Conservation (phyloP, 2,113 vertebrate genomes). For the Syngnathus typhle region DNA sequence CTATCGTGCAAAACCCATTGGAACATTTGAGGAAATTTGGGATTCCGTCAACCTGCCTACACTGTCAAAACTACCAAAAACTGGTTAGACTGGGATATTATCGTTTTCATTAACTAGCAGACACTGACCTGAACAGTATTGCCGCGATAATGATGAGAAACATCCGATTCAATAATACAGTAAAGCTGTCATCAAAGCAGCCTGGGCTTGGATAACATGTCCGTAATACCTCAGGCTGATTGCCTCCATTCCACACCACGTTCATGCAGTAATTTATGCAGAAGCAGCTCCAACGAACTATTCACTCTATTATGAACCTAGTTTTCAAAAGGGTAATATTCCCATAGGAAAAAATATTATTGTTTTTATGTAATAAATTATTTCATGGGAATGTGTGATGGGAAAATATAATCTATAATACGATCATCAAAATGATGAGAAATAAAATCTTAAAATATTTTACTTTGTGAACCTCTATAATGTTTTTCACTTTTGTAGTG, state of each 20-base stretch:
- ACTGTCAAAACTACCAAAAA: not conserved
- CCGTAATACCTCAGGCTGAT: not conserved
- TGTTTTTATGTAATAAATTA: not conserved
- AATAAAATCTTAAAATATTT: not conserved
- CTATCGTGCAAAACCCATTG: not conserved
- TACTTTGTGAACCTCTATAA: not conserved
- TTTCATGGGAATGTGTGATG: not conserved
- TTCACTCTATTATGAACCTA: not conserved
- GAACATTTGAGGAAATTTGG: not conserved
- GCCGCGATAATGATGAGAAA: not conserved
- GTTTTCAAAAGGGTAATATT: not conserved
- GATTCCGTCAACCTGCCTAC: not conserved
- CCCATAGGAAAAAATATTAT: too few species aligned
- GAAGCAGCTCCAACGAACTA: not conserved
- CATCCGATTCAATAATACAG: not conserved
- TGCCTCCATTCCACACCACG: not conserved
- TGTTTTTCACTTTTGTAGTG: not conserved
- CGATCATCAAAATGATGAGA: not conserved
- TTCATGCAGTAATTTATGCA: not conserved
- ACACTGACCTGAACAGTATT: not conserved
- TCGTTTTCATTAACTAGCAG: not conserved
- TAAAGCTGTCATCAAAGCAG: not conserved
- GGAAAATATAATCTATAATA: not conserved
- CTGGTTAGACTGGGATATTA: not conserved
- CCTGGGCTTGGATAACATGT: not conserved